These are phyloP conservation scores for Panagrolaimus sp. DNA, from an alignment of 1,140 invertebrate species.

Conservation along the genomic window DNA sequence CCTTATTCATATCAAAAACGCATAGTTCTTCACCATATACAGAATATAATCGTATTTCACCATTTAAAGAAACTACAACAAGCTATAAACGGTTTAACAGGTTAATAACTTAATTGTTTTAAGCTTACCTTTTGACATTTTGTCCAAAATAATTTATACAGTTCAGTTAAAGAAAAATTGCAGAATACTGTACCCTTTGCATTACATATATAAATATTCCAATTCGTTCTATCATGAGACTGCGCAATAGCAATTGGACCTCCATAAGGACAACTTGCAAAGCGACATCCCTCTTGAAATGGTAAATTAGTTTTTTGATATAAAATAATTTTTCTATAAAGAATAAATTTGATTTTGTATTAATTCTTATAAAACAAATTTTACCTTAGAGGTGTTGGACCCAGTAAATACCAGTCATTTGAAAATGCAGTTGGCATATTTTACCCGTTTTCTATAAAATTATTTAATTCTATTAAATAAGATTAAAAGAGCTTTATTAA, in stretches of 20 bases:
- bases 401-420: conserved; percentile 14
- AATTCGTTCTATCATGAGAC: not conserved
- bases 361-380: not conserved
- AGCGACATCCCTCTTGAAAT: not conserved
- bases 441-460: too few species aligned
- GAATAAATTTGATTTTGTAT: not conserved
- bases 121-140: conserved; percentile 31
- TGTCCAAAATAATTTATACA: conserved; percentile 27
- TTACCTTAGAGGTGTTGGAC: conserved; percentile 10
- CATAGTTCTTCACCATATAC: conserved; percentile 20
- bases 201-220: conserved; percentile 10
- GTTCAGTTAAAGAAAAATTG: conserved; percentile 15
- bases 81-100: conserved; percentile 17
- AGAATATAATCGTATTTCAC: conserved; percentile 24
- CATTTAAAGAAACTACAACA: conserved; percentile 18
- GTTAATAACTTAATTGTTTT: not conserved
- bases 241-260: conserved; percentile 17
- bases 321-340: conserved; percentile 9
- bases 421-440: not conserved
- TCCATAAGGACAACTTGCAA: conserved; percentile 19
- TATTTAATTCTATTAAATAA: too few species aligned
- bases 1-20: conserved; percentile 28
- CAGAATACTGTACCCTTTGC: conserved; percentile 8
- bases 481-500: too few species aligned
- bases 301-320: conserved; percentile 15